Conservation (phyloP, 2,113 vertebrate species). For the Chinchilla lanigera region DNA sequence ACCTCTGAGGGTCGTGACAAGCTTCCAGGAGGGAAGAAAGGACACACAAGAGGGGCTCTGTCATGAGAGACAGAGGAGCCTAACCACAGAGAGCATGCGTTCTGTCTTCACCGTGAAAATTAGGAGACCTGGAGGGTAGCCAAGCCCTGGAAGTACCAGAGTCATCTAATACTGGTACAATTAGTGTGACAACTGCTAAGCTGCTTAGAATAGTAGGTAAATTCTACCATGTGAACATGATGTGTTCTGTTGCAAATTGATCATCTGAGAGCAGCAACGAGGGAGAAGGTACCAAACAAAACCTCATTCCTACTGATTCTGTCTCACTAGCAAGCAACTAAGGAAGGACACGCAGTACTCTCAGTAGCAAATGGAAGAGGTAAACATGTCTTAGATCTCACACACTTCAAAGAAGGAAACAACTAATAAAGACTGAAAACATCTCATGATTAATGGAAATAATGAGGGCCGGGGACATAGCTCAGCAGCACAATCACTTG, state of each 20-base stretch:
- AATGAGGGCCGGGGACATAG: too few species aligned
- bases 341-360: background rate
- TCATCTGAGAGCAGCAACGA: background rate
- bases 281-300: background rate
- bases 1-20: background rate
- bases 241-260: background rate
- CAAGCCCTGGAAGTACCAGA: background rate
- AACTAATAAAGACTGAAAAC: background rate
- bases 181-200: background rate
- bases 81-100: background rate
- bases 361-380: background rate
- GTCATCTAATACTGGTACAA: background rate
- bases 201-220: background rate
- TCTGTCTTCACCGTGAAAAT: background rate
- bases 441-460: background rate
- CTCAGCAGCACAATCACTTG: too few species aligned
- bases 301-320: fast-evolving
- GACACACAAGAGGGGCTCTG: background rate
- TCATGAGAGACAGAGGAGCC: fast-evolving
- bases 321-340: background rate
- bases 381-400: background rate
- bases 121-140: background rate
- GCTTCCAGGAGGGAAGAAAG: too few species aligned
- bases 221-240: background rate
- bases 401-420: background rate